Evolutionary conservation across 1,140 invertebrate genomes (phyloP), one percentile per base, ranked within the genome.

Genomic region (Panagrolaimus sp.): DNA sequence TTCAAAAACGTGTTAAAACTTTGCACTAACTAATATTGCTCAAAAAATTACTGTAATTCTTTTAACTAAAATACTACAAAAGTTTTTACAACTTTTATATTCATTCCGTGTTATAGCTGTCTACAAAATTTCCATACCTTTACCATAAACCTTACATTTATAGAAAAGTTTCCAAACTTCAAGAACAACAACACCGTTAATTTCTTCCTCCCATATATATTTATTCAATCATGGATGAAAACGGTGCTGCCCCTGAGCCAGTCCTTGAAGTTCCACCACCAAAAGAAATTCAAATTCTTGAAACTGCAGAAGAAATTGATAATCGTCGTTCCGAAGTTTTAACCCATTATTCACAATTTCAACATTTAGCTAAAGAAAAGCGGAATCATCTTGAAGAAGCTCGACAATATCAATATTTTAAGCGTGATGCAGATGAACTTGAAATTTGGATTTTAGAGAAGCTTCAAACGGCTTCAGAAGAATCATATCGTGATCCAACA

Each of bases 401-500:
- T n/a, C 87, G 95, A 74, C 88, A 93, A 76, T 98, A 90, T 84
- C 89, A 97, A 87, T 98, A 98, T 85, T 99, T 98, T 84, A 97
- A 97, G 86, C 88, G 95, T 76, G 96, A 99, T 88, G 94, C 95
- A 65, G 95, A 99, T 84, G 96, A 99, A 86, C 87, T 98, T 66
- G 94, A 99, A 86, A 92, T 91, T 53, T 99, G 96, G 96, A 98
- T 98, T 81, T 89, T 93, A 80, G 96, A 99, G 84, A 98, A 99
- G 83, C 85, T 98, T 23, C 95, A 98, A 84, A 94, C 94, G 13
- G 95, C 95, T 73, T 93, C 91, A 20, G 96, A 99, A 86, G 96
- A 99, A 84, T 96, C 91, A 83, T 98, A 94, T 87, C 84, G 78
- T 70, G 95, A 94, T 87, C 92, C 93, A 7, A 98, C 93, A 25